phyloP scores from a whole-genome alignment of 2,113 vertebrate genomes.

The Ellobius talpinus region DNA sequence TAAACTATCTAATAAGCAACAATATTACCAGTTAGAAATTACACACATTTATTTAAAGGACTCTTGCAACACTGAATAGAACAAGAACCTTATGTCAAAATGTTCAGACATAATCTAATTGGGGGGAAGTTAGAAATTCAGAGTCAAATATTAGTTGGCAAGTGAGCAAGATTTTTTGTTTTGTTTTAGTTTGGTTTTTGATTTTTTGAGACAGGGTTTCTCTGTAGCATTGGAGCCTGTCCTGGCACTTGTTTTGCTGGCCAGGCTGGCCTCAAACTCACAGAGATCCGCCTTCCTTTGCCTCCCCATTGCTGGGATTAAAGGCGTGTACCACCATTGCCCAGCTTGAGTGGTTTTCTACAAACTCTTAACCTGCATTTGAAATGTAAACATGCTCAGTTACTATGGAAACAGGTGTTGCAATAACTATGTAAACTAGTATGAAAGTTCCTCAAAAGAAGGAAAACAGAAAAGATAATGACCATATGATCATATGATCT shows the following conservation, averaged over 20 bases:
- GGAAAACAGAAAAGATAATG: background rate
- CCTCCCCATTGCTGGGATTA: too few species aligned
- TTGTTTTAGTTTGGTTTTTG: too few species aligned
- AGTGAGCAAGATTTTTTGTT: background rate
- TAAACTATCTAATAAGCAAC: background rate
- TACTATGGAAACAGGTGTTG: background rate
- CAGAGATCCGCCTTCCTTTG: too few species aligned
- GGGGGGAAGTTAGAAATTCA: background rate
- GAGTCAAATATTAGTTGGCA: background rate
- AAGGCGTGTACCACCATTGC: too few species aligned
- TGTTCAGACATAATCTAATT: background rate
- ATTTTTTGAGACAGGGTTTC: too few species aligned
- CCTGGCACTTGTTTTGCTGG: too few species aligned
- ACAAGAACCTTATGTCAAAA: background rate
- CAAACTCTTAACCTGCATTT: background rate
- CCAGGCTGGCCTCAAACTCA: too few species aligned
- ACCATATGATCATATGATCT: background rate
- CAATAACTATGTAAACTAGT: background rate
- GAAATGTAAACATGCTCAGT: background rate
- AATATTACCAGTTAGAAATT: background rate
- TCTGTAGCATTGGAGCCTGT: too few species aligned
- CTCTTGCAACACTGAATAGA: background rate
- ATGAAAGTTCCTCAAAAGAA: background rate
- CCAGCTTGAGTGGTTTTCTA: background rate
- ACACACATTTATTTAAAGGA: conserved; percentile 41